Percentiles rank a stretch among this genome's conserved stretches.
Conservation (phyloP, 2,888 invertebrate species). For the Plebejus argus region DNA sequence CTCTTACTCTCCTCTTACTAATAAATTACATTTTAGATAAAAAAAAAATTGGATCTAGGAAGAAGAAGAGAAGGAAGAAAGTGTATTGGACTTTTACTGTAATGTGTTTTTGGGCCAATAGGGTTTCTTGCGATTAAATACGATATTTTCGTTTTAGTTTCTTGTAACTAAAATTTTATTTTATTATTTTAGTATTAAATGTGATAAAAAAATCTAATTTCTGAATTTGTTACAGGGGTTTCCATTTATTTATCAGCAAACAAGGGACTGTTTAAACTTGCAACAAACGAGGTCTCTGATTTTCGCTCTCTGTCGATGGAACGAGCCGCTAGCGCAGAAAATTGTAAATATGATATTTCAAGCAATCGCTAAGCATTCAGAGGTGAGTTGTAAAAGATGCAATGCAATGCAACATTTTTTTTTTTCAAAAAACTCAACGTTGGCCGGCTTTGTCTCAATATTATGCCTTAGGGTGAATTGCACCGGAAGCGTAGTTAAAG, state of each 20-base stretch:
- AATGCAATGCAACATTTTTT: not conserved
- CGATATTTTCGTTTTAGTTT: not conserved
- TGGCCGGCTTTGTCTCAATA: too few relatives aligned
- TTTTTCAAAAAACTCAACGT: too few relatives aligned
- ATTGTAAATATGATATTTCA: constrained; percentile 95
- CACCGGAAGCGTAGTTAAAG: too few relatives aligned
- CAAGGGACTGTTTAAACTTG: constrained; percentile 94
- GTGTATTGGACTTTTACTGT: too few relatives aligned
- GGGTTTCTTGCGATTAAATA: not conserved
- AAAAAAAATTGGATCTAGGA: too few relatives aligned
- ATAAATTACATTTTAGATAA: too few relatives aligned
- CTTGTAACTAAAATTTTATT: not conserved
- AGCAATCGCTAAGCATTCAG: constrained; percentile 94
- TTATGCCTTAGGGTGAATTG: too few relatives aligned
- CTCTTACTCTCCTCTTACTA: too few relatives aligned
- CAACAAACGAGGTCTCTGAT: constrained; percentile 95
- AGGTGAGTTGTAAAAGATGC: constrained; percentile 76
- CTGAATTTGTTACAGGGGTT: constrained; percentile 84
- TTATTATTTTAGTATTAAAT: too few relatives aligned
- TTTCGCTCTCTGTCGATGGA: constrained; percentile 94
- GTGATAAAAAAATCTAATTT: not conserved
- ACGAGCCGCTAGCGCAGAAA: constrained; percentile 92
- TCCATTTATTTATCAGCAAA: constrained; percentile 96
- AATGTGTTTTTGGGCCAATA: too few relatives aligned
- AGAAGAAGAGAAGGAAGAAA: too few relatives aligned